phyloP scores from a whole-genome alignment of 2,888 invertebrate species.

The Drosophila algonquin region DNA sequence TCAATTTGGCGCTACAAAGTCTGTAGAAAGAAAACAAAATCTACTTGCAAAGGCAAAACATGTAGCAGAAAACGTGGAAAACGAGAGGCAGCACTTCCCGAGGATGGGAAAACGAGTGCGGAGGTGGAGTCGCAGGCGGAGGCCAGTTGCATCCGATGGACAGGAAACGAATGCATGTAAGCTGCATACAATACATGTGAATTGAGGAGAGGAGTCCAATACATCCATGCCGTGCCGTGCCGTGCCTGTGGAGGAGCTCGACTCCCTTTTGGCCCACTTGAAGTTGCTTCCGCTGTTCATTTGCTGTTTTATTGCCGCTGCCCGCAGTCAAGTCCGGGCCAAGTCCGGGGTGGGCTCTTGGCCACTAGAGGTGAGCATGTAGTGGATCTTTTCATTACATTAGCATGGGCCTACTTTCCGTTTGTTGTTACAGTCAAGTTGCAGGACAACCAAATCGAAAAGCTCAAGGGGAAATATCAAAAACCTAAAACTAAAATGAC shows the following conservation, averaged over 20 bases:
- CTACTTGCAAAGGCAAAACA: slow-evolving; percentile 64
- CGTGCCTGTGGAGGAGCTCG: slow-evolving; percentile 31
- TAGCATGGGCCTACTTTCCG: slow-evolving; percentile 17
- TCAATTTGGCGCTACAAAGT: slow-evolving; percentile 78
- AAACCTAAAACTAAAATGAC: too few relatives aligned
- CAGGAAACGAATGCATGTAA: slow-evolving; percentile 66
- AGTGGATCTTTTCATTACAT: slow-evolving; percentile 21
- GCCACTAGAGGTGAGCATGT: slow-evolving; percentile 38
- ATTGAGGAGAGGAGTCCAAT: slow-evolving; percentile 37
- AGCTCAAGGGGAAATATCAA: not conserved
- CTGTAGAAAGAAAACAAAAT: slow-evolving; percentile 60
- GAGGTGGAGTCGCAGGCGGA: slow-evolving; percentile 9
- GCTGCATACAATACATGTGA: slow-evolving; percentile 36
- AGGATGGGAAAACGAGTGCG: slow-evolving; percentile 6
- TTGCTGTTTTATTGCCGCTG: slow-evolving; percentile 74
- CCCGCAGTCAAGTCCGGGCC: slow-evolving; percentile 49
- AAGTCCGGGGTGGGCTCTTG: slow-evolving; percentile 19
- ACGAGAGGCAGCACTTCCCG: slow-evolving; percentile 13
- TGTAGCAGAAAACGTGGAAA: slow-evolving; percentile 55
- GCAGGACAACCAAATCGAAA: slow-evolving; percentile 5
- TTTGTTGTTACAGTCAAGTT: not conserved
- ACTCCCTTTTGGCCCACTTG: slow-evolving; percentile 52
- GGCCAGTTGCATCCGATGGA: slow-evolving; percentile 44
- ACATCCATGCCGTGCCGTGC: slow-evolving; percentile 14
- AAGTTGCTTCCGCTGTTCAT: slow-evolving; percentile 77